A percentile compares a stretch with the other conserved stretches of the same genome.
Evolutionary conservation across 2,113 vertebrate species (phyloP).

Genomic region (Electrona antarctica): DNA sequence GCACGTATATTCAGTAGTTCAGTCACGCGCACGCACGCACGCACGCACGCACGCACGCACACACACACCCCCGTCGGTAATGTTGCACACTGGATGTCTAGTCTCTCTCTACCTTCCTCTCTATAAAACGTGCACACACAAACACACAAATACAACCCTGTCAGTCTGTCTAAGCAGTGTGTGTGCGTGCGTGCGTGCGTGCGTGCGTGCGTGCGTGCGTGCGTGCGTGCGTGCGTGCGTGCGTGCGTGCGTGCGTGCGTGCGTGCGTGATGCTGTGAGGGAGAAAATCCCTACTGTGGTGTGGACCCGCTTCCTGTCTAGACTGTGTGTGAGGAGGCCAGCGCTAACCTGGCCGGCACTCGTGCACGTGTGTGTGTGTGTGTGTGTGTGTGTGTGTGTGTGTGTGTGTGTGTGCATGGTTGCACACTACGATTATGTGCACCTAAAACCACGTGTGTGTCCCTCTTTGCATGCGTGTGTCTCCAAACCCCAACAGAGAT

Average conservation of each 20-base stretch:
- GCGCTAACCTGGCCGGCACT: conserved; percentile 58
- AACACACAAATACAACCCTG: conserved; percentile 42
- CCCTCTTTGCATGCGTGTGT: neutral
- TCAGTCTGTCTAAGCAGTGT: conserved; percentile 33
- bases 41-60: conserved; percentile 3
- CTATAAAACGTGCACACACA: conserved; percentile 44
- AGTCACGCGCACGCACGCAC: conserved; percentile 36
- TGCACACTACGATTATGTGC: conserved; percentile 18
- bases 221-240: neutral
- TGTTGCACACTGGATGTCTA: conserved; percentile 18
- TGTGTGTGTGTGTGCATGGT: conserved; percentile 5
- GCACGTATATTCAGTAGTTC: conserved; percentile 20
- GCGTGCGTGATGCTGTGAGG: conserved; percentile 52
- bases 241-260: conserved; percentile 16
- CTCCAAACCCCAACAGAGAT: conserved; percentile 39
- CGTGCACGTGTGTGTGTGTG: conserved; percentile 7
- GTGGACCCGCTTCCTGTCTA: conserved; percentile 77
- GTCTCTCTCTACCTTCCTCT: conserved; percentile 10
- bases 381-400: neutral
- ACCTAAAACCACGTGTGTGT: conserved; percentile 1
- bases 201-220: conserved; percentile 47
- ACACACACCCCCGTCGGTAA: neutral
- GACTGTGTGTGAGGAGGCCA: conserved; percentile 74
- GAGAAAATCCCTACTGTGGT: conserved; percentile 77
- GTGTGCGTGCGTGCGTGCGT: neutral